phyloP scores from a whole-genome alignment of 1,140 invertebrate genomes.

The Drosophila takahashii region DNA sequence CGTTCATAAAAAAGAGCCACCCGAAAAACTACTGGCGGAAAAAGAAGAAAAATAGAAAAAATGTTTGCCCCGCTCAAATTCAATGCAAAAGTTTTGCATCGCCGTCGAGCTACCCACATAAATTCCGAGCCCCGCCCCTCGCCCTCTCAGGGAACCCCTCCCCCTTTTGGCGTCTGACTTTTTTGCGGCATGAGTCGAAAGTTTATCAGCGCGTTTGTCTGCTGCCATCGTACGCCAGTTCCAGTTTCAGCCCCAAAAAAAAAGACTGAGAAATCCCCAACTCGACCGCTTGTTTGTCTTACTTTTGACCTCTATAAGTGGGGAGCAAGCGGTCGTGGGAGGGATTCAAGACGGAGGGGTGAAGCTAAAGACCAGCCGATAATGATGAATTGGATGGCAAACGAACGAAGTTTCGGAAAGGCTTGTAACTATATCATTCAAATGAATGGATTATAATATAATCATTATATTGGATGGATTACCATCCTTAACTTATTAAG shows the following conservation, averaged over 20 bases:
- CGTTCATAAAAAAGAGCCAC: conserved; percentile 26
- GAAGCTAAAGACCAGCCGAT: conserved; percentile 48
- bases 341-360: background rate
- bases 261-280: conserved; percentile 27
- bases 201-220: conserved; percentile 77
- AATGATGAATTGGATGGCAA: conserved; percentile 67
- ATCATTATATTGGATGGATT: no score
- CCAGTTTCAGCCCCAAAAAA: conserved; percentile 36
- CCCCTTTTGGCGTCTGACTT: conserved; percentile 32
- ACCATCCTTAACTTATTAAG: background rate
- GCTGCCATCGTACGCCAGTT: conserved; percentile 48
- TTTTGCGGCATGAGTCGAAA: conserved; percentile 61
- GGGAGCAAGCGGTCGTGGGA: conserved; percentile 21
- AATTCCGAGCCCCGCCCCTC: conserved; percentile 45
- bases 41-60: conserved; percentile 54
- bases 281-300: conserved; percentile 78
- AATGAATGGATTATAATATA: background rate
- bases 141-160: background rate
- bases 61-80: conserved; percentile 80
- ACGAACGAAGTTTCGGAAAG: conserved; percentile 24
- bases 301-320: conserved; percentile 81
- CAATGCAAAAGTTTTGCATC: conserved; percentile 80
- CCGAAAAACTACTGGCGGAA: conserved; percentile 66
- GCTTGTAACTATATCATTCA: background rate
- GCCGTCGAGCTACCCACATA: conserved; percentile 75